phyloP scores from a whole-genome alignment of 1,140 invertebrate genomes.

The Papilio machaon region DNA sequence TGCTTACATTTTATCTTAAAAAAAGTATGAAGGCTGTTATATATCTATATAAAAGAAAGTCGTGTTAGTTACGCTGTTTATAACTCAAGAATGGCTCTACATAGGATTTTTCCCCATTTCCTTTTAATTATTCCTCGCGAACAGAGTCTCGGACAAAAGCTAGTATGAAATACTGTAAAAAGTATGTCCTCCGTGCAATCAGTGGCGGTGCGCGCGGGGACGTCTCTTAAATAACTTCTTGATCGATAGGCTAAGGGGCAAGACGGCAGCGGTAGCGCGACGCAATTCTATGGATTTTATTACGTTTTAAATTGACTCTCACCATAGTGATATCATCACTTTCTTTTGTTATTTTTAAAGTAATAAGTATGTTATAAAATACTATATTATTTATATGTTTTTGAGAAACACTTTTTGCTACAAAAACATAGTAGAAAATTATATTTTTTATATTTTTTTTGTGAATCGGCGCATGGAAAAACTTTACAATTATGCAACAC shows the following conservation, averaged over 20 bases:
- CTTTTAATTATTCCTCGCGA: too few species aligned
- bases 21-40: too few species aligned
- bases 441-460: not conserved
- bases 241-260: constrained; percentile 27
- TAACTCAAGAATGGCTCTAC: not conserved
- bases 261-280: not conserved
- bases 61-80: not conserved
- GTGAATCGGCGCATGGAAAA: not conserved
- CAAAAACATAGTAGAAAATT: not conserved
- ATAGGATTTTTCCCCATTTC: too few species aligned
- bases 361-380: not conserved
- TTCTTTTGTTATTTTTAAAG: not conserved
- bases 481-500: not conserved
- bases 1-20: too few species aligned
- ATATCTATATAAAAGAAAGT: too few species aligned
- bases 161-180: not conserved
- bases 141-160: too few species aligned
- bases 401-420: too few species aligned
- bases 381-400: not conserved
- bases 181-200: not conserved
- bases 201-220: not conserved
- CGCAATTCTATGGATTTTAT: not conserved
- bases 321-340: not conserved
- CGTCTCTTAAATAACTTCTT: constrained; percentile 3
- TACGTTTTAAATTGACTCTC: constrained; percentile 1